These are phyloP conservation scores for Drosophila demipolita DNA, from an alignment of 2,888 invertebrate genomes.

Conservation along the genomic window DNA sequence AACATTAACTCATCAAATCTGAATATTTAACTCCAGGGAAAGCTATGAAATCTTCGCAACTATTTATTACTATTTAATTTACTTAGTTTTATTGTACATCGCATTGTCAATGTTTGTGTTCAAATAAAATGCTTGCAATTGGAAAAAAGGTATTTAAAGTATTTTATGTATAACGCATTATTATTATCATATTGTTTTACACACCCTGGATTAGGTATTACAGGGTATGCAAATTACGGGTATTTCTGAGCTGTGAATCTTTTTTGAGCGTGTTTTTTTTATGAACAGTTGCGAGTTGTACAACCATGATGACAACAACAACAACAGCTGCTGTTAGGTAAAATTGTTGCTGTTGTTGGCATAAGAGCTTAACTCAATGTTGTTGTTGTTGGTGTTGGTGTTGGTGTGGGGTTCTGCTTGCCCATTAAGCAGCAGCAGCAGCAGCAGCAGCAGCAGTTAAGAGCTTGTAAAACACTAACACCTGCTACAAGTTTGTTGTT, in stretches of 20 bases:
- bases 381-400: constrained; percentile 37
- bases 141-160: not conserved
- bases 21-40: not conserved
- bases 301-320: constrained; percentile 37
- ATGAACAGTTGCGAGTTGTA: constrained; percentile 45
- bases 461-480: constrained; percentile 78
- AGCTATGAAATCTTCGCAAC: not conserved
- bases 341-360: constrained; percentile 25
- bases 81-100: not conserved
- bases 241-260: constrained; percentile 1
- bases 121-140: not conserved
- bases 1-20: not conserved
- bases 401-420: constrained; percentile 33
- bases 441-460: constrained; percentile 74
- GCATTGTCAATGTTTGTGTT: not conserved
- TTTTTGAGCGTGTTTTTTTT: constrained; percentile 25
- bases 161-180: not conserved
- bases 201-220: not conserved
- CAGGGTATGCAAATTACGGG: constrained; percentile 5
- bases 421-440: constrained; percentile 70
- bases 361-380: constrained; percentile 7
- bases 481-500: constrained; percentile 64
- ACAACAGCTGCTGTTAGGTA: constrained; percentile 16
- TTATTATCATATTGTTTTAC: not conserved
- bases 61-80: not conserved